Evolutionary conservation across 2,888 invertebrate genomes (phyloP).

Genomic region (Perizoma affinitatum): DNA sequence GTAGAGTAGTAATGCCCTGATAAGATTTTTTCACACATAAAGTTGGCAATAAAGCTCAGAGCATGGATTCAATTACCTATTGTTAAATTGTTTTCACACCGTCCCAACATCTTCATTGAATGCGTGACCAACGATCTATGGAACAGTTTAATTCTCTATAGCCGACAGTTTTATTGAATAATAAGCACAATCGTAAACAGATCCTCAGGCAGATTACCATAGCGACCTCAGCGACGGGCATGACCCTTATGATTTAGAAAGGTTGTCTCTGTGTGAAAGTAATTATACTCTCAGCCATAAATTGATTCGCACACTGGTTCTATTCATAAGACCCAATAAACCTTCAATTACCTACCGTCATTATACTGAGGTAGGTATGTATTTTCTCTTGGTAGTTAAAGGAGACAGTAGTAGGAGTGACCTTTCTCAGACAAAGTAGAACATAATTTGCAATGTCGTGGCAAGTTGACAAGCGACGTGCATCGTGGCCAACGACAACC

Average conservation of each 20-base stretch:
- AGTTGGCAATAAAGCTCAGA: background rate
- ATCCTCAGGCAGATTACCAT: constrained; percentile 56
- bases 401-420: constrained; percentile 27
- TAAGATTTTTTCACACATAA: constrained; percentile 12
- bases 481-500: constrained; percentile 48
- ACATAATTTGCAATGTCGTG: constrained; percentile 44
- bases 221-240: constrained; percentile 46
- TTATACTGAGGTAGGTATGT: constrained; percentile 1
- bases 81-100: constrained; percentile 11
- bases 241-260: constrained; percentile 66
- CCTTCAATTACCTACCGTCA: constrained; percentile 11
- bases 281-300: constrained; percentile 60
- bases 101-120: constrained; percentile 16
- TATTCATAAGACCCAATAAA: constrained; percentile 26
- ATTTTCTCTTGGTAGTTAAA: constrained; percentile 18
- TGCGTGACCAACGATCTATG: constrained; percentile 28
- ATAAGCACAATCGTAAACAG: constrained; percentile 60
- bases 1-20: too few relatives aligned
- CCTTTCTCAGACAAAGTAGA: constrained; percentile 41
- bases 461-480: constrained; percentile 42
- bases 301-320: constrained; percentile 45
- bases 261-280: constrained; percentile 66
- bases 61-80: constrained; percentile 7
- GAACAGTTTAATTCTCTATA: constrained; percentile 50
- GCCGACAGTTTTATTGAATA: constrained; percentile 70